Base-by-base conservation (phyloP, 2,113 vertebrate species). In the Lepus timidus region DNA sequence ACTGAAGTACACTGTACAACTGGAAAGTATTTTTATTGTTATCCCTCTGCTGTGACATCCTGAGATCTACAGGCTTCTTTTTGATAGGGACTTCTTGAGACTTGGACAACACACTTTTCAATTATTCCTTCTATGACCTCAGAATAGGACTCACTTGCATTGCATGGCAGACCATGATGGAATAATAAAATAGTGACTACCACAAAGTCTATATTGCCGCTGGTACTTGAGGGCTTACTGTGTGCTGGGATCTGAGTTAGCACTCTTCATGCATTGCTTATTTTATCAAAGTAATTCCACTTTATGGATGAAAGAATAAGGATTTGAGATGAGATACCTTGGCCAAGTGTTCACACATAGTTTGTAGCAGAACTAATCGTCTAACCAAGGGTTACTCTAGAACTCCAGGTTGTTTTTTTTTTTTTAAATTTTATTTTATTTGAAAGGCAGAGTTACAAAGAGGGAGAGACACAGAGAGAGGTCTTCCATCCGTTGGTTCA, bases 21-120 rank as follows among this genome's bases (percentile, higher is more conserved):
- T 58, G n/a, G n/a, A 33, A 85, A 58, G 23, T 19, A 33, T 79
- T 94, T 88, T 89, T 88, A 75, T 71, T 80, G 65, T 90, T 33
- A 80, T 74, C 67, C 4, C 23, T 93, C 64, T 95, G 20, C 36
- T 93, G 25, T 71, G 49, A 85, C 49, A 81, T 33, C 36, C 68
- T 76, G 68, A 96, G 62, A 88, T 52, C 83, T 82, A 23, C 25
- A 86, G 74, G n/a, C 61, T 90, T 6, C 36, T 92, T 94, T 91
- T 33, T 88, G n/a, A 58, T 61, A 83, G 61, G 14, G 58, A 75
- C 51, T 91, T 93, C 79, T 74, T 89, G 22, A 83, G 4, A 31
- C 25, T 33, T 62, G 19, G 44, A 65, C 58, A 88, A 71, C 33
- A 75, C 10, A 36, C 31, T 85, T 89, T 85, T 82, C 12, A 93